Evolutionary conservation across 2,113 vertebrate species (phyloP).

Genomic region (Lophius piscatorius): DNA sequence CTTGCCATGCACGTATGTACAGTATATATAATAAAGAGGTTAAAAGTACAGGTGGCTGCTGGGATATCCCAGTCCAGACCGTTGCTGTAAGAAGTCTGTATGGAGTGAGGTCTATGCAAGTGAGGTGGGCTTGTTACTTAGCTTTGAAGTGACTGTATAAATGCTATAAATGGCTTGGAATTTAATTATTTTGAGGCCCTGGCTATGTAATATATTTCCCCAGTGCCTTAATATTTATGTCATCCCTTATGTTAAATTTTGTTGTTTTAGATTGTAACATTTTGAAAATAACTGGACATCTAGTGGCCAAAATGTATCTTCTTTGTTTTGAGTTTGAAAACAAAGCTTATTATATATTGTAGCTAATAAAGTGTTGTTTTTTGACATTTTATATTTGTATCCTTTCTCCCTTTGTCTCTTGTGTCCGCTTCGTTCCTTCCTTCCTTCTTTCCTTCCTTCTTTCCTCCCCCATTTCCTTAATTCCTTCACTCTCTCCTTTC

Average conservation of each 20-base stretch:
- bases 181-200: constrained; percentile 13
- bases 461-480: background rate
- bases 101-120: constrained; percentile 8
- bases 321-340: constrained; percentile 43
- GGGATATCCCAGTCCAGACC: background rate
- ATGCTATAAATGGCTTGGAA: constrained; percentile 22
- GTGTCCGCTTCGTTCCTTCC: constrained; percentile 4
- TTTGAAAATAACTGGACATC: constrained; percentile 11
- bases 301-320: constrained; percentile 13
- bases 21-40: constrained; percentile 8
- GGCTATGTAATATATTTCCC: constrained; percentile 50
- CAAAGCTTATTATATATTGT: constrained; percentile 15
- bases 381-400: constrained; percentile 23
- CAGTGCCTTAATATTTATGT: constrained; percentile 37
- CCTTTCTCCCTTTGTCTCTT: constrained; percentile 37
- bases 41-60: background rate
- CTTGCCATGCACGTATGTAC: constrained; percentile 13
- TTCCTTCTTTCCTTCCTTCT: background rate
- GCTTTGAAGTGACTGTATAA: constrained; percentile 29
- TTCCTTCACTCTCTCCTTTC: constrained; percentile 9
- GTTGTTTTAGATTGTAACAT: background rate
- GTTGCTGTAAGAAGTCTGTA: constrained; percentile 4
- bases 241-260: constrained; percentile 39
- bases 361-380: constrained; percentile 59
- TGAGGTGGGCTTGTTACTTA: constrained; percentile 4